Percentiles rank a stretch among this genome's conserved stretches.
These are phyloP conservation scores for Myocastor coypus DNA, from an alignment of 2,113 vertebrate species.

Conservation along the genomic window DNA sequence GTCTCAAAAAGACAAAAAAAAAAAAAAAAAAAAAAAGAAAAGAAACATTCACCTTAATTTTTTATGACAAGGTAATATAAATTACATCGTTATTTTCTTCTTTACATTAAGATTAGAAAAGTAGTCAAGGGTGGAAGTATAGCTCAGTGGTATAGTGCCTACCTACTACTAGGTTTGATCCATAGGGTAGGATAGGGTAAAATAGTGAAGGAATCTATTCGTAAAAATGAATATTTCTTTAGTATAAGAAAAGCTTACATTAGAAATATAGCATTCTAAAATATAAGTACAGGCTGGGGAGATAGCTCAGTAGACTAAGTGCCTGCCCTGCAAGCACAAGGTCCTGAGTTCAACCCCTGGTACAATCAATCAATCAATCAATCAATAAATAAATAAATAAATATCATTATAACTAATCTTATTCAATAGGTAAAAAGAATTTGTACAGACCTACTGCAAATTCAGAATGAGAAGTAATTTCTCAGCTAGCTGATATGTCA, in stretches of 20 bases:
- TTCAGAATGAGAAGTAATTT: conserved; percentile 24
- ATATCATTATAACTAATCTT: too few species aligned
- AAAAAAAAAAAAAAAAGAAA: too few species aligned
- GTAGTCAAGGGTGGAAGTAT: background rate
- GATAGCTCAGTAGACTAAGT: too few species aligned
- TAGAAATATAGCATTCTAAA: conserved; percentile 52
- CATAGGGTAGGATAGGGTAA: background rate
- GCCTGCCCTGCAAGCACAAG: too few species aligned
- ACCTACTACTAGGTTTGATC: background rate
- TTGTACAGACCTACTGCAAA: background rate
- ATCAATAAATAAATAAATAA: too few species aligned
- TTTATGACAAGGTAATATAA: conserved; percentile 17
- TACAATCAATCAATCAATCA: too few species aligned
- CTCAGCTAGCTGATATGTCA: background rate
- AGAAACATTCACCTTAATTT: conserved; percentile 35
- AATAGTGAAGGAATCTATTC: background rate
- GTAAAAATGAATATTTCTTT: background rate
- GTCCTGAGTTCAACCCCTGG: too few species aligned
- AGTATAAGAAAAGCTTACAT: conserved; percentile 8
- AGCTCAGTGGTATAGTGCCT: background rate
- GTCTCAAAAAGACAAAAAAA: too few species aligned
- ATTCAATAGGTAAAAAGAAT: background rate
- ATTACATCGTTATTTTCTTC: conserved; percentile 20
- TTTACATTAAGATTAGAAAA: conserved; percentile 27
- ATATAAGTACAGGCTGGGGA: background rate